Evolutionary conservation across 2,113 vertebrate genomes (phyloP).

Genomic region (Silurus glanis): DNA sequence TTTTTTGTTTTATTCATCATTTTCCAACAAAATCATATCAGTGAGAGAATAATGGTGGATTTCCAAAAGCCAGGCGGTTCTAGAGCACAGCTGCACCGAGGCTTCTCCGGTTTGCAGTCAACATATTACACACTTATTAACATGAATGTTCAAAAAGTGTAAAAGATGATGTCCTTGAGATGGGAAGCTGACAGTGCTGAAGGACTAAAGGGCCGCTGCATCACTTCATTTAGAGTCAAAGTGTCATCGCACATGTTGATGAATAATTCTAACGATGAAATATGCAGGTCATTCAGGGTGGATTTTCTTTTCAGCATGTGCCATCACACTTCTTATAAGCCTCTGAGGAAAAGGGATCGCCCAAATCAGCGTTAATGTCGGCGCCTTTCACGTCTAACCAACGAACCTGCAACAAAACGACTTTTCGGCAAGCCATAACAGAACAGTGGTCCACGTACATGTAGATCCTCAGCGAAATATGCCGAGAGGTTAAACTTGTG

Average conservation of each 20-base stretch:
- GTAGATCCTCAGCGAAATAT: neutral
- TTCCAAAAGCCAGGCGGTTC: neutral
- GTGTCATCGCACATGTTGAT: neutral
- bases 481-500: neutral
- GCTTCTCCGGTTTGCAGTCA: neutral
- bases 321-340: constrained; percentile 47
- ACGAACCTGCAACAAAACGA: neutral
- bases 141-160: neutral
- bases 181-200: neutral
- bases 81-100: neutral
- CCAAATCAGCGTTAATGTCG: constrained; percentile 33
- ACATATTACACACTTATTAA: neutral
- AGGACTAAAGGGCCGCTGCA: neutral
- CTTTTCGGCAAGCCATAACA: no score
- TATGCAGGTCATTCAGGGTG: neutral
- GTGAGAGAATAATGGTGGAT: neutral
- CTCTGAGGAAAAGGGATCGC: constrained; percentile 18
- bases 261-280: neutral
- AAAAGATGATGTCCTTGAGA: neutral
- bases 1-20: neutral
- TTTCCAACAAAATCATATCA: neutral
- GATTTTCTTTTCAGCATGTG: constrained; percentile 35
- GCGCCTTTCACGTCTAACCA: constrained; percentile 23
- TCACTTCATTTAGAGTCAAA: neutral
- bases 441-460: neutral